These are phyloP conservation scores for Oxyteleia sp. DNA, from an alignment of 2,888 invertebrate genomes.

Conservation along the genomic window DNA sequence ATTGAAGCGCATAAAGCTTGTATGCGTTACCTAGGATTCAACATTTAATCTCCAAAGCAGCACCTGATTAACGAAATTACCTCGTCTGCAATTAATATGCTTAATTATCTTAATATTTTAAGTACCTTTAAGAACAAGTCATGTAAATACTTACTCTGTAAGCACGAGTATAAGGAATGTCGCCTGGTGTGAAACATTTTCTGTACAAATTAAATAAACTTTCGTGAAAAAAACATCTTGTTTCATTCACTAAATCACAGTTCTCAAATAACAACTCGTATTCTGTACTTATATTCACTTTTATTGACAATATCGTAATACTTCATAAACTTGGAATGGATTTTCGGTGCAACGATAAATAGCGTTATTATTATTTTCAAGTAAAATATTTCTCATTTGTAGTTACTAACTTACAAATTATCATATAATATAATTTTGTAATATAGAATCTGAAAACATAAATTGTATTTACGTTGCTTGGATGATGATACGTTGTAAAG, in stretches of 20 bases:
- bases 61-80: slow-evolving; percentile 18
- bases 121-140: slow-evolving; percentile 6
- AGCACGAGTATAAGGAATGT: no score
- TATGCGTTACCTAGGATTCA: slow-evolving; percentile 98
- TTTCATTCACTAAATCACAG: background rate
- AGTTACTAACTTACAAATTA: slow-evolving; percentile 60
- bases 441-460: slow-evolving; percentile 64
- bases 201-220: slow-evolving; percentile 12
- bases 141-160: no score
- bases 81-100: slow-evolving; percentile 19
- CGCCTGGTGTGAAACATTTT: slow-evolving; percentile 4
- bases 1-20: slow-evolving; percentile 99
- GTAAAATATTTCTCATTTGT: slow-evolving; percentile 69
- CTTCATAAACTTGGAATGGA: slow-evolving; percentile 63
- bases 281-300: slow-evolving; percentile 48
- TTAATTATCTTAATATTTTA: background rate
- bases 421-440: slow-evolving; percentile 39
- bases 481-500: slow-evolving; percentile 47
- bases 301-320: slow-evolving; percentile 64
- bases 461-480: slow-evolving; percentile 50
- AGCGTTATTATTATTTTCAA: slow-evolving; percentile 58
- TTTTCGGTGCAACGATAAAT: slow-evolving; percentile 63
- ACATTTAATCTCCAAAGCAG: slow-evolving; percentile 90
- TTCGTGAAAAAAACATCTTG: background rate
- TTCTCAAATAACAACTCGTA: slow-evolving; percentile 1